Evolutionary conservation across 2,888 invertebrate species (phyloP).

Genomic region (Zaprionus obscuricornis): DNA sequence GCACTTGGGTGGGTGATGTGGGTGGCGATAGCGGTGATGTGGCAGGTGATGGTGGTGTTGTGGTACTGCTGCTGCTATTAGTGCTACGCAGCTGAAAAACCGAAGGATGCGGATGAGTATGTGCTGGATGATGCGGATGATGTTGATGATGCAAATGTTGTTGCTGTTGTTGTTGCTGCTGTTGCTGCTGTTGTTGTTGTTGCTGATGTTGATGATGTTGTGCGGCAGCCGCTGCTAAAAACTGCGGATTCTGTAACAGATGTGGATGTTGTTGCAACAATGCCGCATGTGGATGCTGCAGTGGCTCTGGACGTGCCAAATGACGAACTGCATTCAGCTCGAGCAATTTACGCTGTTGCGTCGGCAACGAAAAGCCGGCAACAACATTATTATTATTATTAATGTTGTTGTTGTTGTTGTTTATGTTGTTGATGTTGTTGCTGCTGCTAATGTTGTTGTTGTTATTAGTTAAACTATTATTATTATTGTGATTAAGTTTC

Average conservation of each 20-base stretch:
- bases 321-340: constrained; percentile 74
- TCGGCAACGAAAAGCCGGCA: constrained; percentile 50
- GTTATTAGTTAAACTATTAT: too few species aligned
- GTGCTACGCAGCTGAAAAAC: constrained; percentile 71
- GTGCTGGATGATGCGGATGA: constrained; percentile 33
- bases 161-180: constrained; percentile 59
- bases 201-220: constrained; percentile 73
- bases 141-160: constrained; percentile 57
- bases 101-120: constrained; percentile 40
- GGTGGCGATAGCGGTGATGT: constrained; percentile 80
- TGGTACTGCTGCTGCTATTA: constrained; percentile 36
- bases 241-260: constrained; percentile 79
- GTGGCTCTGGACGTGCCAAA: constrained; percentile 80
- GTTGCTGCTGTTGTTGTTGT: constrained; percentile 57
- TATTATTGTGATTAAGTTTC: constrained; percentile 62
- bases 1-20: constrained; percentile 70
- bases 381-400: constrained; percentile 38
- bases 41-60: constrained; percentile 72
- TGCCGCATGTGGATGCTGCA: constrained; percentile 81
- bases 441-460: constrained; percentile 45
- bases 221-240: constrained; percentile 77
- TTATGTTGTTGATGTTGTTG: constrained; percentile 50
- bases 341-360: constrained; percentile 75
- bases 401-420: constrained; percentile 34
- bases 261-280: constrained; percentile 80